Conservation (phyloP, 2,113 vertebrate genomes). For the Cygnus atratus region DNA sequence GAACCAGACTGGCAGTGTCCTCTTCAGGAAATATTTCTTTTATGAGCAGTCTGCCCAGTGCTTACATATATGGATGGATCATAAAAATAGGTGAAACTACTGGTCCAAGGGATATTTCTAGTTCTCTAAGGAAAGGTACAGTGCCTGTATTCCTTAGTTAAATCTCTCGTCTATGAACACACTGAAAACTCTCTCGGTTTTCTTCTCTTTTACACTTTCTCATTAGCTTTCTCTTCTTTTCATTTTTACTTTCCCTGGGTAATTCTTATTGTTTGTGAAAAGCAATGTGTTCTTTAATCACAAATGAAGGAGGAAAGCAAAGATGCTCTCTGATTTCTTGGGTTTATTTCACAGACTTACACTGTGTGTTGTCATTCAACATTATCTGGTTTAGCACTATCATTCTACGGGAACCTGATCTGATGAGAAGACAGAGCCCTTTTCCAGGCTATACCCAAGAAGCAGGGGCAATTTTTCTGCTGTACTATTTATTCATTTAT, state of each 20-base stretch:
- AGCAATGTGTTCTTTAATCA: not conserved
- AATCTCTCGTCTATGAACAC: not conserved
- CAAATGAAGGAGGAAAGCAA: not conserved
- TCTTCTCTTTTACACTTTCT: not conserved
- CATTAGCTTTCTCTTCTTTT: not conserved
- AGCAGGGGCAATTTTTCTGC: not conserved
- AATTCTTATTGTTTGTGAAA: not conserved
- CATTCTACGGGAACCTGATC: not conserved
- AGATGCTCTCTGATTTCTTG: not conserved
- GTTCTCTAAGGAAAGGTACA: not conserved
- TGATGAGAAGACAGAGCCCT: not conserved
- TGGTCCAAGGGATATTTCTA: not conserved
- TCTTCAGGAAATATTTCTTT: not conserved
- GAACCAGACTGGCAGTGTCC: not conserved
- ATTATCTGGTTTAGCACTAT: not conserved
- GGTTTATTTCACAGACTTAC: not conserved
- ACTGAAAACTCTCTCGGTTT: not conserved
- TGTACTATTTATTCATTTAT: not conserved
- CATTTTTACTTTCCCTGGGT: not conserved
- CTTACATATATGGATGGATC: not conserved
- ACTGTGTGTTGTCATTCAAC: not conserved
- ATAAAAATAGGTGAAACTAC: not conserved
- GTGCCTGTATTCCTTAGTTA: not conserved
- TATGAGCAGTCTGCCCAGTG: not conserved
- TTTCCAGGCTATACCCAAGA: not conserved